Percentiles rank a stretch among this genome's conserved stretches.
phyloP scores from a whole-genome alignment of 2,888 invertebrate species.

The Lycocerus yunnanus region DNA sequence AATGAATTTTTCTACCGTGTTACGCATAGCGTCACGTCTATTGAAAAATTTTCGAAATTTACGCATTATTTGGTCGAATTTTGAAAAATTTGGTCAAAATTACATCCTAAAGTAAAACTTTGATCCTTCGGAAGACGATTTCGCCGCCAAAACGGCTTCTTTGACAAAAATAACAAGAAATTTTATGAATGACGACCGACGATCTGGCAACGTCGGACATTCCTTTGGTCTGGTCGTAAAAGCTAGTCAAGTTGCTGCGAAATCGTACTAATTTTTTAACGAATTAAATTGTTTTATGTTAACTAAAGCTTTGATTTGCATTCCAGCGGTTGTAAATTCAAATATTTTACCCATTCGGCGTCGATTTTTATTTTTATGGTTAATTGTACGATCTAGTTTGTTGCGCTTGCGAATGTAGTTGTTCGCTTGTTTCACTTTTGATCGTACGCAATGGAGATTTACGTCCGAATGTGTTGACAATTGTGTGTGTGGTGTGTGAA shows the following conservation, averaged over 20 bases:
- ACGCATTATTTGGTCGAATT: not conserved
- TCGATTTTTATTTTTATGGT: not conserved
- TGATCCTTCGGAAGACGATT: not conserved
- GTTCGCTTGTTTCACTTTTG: not conserved
- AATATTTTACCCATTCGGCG: rapidly evolving
- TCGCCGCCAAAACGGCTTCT: not conserved
- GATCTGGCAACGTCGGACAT: conserved; percentile 49
- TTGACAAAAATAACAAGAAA: conserved; percentile 33
- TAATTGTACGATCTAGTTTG: not conserved
- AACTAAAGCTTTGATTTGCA: not conserved
- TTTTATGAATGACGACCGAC: conserved; percentile 40
- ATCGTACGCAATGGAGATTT: conserved; percentile 70
- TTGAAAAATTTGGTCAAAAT: not conserved
- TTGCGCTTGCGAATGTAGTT: not conserved
- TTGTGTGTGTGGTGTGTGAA: conserved; percentile 35
- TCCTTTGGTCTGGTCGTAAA: conserved; percentile 36
- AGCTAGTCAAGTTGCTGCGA: conserved; percentile 41
- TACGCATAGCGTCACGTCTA: conserved; percentile 43
- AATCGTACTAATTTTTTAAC: conserved; percentile 19
- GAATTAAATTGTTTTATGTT: not conserved
- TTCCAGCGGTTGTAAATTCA: not conserved
- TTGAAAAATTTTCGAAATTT: conserved; percentile 9
- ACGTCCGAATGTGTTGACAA: conserved; percentile 45
- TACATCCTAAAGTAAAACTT: not conserved
- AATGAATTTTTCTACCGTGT: conserved; percentile 43